Base-by-base conservation (phyloP, 2,113 vertebrate species). In the Upupa epops region DNA sequence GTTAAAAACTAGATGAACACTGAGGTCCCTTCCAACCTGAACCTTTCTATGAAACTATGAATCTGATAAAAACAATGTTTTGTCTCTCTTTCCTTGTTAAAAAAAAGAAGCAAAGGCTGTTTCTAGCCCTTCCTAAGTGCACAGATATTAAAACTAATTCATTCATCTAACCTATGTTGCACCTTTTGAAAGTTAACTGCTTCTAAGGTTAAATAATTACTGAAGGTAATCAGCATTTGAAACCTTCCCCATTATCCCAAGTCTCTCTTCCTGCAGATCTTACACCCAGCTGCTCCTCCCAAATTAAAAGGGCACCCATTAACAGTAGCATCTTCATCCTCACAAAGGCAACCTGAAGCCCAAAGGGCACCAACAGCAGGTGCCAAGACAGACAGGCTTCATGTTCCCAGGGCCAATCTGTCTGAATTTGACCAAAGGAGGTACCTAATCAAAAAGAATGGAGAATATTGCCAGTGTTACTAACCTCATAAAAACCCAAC, bases 401-500 rank as follows among this genome's bases (percentile, higher is more conserved):
- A n/a, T 4, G 2, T 32, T 69, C 60, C 78, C 78, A 69, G 90
- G 54, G 10, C 32, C 34, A 61, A 37, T 55, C 63, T 51, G 11
- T n/a, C 60, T 68, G 70, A 72, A 77, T 79, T 69, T 79, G 46
- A 73, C 46, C 64, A 29, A 55, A 73, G 25, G 58, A 78, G 65
- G 63, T 46, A 72, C 64, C 14, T 32, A 84, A 92, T 59, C n/a
- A 85, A 86, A 82, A 61, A 34, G 32, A 70, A 78, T 7, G 36
- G 65, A 77, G 36, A 7, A 80, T 82, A 93, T 42, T 65, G 63
- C 63, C 63, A 36, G 59, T 26, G 5, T 61, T 92, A 92, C 65
- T 85, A 93, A 92, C 87, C 55, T 82, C 56, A 85, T 85, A 78
- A 87, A 94, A 92, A 75, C 7, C 59, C 51, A n/a, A 9, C 78